Percentiles rank a stretch among this genome's conserved stretches.
Evolutionary conservation across 2,888 invertebrate genomes (phyloP).

Genomic region (Dynastes hyllus): DNA sequence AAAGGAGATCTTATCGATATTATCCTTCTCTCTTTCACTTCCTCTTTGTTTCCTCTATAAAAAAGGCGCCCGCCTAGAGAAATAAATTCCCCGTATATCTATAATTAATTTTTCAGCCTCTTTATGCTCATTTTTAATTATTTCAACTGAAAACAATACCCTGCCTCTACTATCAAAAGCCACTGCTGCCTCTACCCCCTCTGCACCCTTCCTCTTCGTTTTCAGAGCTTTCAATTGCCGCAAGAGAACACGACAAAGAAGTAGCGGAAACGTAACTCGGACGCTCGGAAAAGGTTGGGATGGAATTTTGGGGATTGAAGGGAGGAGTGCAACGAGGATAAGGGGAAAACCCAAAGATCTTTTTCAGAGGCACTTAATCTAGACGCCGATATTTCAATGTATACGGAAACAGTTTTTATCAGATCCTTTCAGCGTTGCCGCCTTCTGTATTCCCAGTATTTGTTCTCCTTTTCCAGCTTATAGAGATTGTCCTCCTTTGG

Average conservation of each 20-base stretch:
- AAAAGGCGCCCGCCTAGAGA: background rate
- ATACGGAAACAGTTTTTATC: conserved; percentile 42
- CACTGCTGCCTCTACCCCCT: background rate
- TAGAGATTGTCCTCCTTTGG: background rate
- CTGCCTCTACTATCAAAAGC: background rate
- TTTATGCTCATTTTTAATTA: conserved; percentile 45
- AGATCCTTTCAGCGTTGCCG: conserved; percentile 25
- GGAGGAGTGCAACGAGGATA: background rate
- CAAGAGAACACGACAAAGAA: conserved; percentile 36
- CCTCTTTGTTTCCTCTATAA: background rate
- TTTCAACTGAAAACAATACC: conserved; percentile 40
- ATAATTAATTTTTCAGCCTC: conserved; percentile 47
- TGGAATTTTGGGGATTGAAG: background rate
- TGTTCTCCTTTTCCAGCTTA: conserved; percentile 1
- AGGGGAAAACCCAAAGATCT: conserved; percentile 30
- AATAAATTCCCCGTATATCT: conserved; percentile 43
- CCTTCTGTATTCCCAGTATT: background rate
- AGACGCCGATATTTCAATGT: conserved; percentile 47
- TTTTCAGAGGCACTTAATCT: conserved; percentile 47
- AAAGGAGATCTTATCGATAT: conserved; percentile 7
- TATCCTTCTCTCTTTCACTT: background rate
- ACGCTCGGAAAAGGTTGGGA: background rate
- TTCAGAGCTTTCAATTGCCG: conserved; percentile 29
- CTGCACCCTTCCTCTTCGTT: background rate
- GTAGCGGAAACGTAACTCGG: conserved; percentile 28